These are phyloP conservation scores for Aplysina aerophoba DNA, from an alignment of 37 sponge, comb jelly and placozoan genomes.

Conservation along the genomic window DNA sequence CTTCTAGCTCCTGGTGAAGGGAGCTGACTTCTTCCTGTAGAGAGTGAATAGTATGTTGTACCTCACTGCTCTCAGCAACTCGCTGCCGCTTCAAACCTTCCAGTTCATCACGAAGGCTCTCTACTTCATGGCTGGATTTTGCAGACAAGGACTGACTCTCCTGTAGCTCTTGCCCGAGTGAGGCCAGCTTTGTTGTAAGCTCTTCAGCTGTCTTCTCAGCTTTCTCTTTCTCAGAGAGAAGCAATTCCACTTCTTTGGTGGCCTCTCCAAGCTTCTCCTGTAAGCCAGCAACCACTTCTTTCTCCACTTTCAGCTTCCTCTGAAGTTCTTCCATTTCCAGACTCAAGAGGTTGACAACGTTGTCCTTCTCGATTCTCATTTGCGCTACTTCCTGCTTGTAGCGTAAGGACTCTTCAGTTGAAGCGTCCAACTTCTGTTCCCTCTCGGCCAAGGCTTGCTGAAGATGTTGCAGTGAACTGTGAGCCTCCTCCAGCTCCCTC, in stretches of 20 bases:
- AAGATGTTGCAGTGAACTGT: background rate
- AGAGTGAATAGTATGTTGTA: background rate
- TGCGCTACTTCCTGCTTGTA: slow-evolving; percentile 27
- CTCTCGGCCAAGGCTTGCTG: background rate
- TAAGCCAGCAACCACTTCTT: background rate
- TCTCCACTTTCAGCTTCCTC: slow-evolving; percentile 34
- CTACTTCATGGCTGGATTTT: background rate
- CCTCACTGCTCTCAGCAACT: background rate
- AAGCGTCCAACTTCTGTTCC: slow-evolving; percentile 5
- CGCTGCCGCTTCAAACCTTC: background rate
- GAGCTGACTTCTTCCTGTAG: slow-evolving; percentile 25
- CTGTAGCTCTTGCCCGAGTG: background rate
- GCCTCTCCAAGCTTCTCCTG: background rate
- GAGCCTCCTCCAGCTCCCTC: background rate
- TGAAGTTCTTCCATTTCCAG: slow-evolving; percentile 40
- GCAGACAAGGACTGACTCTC: background rate
- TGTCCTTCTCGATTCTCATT: slow-evolving; percentile 27
- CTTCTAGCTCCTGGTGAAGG: background rate
- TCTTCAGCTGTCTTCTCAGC: slow-evolving; percentile 7
- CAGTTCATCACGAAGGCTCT: background rate
- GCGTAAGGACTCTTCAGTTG: background rate
- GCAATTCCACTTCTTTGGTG: background rate
- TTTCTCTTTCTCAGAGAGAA: background rate
- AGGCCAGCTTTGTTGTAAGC: background rate
- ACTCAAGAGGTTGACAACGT: slow-evolving; percentile 40